phyloP scores from a whole-genome alignment of 2,888 invertebrate species.

The Blera fallax region DNA sequence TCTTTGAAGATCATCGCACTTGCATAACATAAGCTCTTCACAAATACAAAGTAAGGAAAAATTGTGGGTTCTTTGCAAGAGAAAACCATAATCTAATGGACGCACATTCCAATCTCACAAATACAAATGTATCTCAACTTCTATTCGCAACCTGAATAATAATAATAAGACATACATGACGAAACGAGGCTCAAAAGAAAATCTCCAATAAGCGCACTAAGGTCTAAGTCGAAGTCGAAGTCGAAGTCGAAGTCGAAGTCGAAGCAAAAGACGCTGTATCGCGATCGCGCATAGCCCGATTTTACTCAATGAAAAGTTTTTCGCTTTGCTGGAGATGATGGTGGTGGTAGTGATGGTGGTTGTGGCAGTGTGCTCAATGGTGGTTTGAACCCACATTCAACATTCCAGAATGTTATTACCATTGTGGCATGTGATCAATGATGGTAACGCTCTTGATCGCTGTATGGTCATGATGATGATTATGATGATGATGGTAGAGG shows the following conservation, averaged over 20 bases:
- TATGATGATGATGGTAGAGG: slow-evolving; percentile 31
- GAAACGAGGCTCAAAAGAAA: slow-evolving; percentile 59
- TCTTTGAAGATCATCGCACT: slow-evolving; percentile 57
- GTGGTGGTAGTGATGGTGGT: slow-evolving; percentile 28
- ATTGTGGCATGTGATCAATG: slow-evolving; percentile 66
- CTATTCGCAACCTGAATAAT: slow-evolving; percentile 67
- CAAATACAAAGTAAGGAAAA: background rate
- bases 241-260: background rate
- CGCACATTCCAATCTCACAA: slow-evolving; percentile 69
- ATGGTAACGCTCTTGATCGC: slow-evolving; percentile 64
- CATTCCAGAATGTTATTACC: slow-evolving; percentile 68
- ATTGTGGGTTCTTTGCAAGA: slow-evolving; percentile 27
- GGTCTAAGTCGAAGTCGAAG: slow-evolving; percentile 56
- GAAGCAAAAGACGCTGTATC: background rate
- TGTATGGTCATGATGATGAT: slow-evolving; percentile 26
- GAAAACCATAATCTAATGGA: slow-evolving; percentile 58
- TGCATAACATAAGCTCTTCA: slow-evolving; percentile 55
- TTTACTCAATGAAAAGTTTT: slow-evolving; percentile 69
- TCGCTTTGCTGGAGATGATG: background rate
- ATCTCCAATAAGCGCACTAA: slow-evolving; percentile 62
- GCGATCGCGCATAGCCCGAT: slow-evolving; percentile 14
- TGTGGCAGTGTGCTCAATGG: background rate
- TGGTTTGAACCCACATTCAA: slow-evolving; percentile 68
- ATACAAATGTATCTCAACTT: slow-evolving; percentile 26
- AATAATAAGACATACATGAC: slow-evolving; percentile 50